Base-by-base conservation (phyloP, 2,888 invertebrate genomes). In the Atrina japonica region DNA sequence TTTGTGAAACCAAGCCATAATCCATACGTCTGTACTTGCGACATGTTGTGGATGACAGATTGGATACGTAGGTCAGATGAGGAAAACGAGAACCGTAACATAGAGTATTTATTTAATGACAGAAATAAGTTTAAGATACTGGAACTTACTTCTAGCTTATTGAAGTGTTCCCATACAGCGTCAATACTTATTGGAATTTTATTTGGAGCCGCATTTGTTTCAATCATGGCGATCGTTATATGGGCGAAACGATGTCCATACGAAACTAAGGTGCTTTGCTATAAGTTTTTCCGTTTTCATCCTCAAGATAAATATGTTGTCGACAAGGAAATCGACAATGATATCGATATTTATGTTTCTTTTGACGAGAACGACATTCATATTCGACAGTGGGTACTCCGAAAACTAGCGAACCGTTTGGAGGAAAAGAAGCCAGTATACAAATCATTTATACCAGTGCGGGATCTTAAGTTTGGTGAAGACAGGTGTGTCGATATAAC, bases 171-270 rank as follows among this genome's bases (percentile, higher is more conserved):
- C n/a, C n/a, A n/a, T n/a, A n/a, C n/a, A n/a, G n/a, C n/a, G n/a
- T n/a, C n/a, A n/a, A n/a, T n/a, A n/a, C n/a, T n/a, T n/a, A n/a
- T n/a, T n/a, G n/a, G n/a, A n/a, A n/a, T n/a, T n/a, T n/a, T n/a
- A n/a, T 66, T 80, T 21, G 68, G 74, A 21, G 49, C 71, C 2
- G 70, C 76, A 2, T 18, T 77, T 0, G 59, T 68, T 16, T 29
- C 78, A 27, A 74, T 77, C 16, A 63, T 78, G 5, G 53, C 63
- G 3, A 52, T 74, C 25, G 60, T 78, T 16, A 41, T 80, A 2
- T 78, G 78, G 43, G 77, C 80, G 2, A 78, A 78, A 59, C 52
- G 71, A 41, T 80, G 80, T 68, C 80, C 80, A 9, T 80, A 78
- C 50, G 80, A 75, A 55, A 78, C 78, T 7, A 80, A 78, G 47